These are phyloP conservation scores for Leptinotarsa juncta DNA, from an alignment of 2,888 invertebrate species.

Conservation along the genomic window DNA sequence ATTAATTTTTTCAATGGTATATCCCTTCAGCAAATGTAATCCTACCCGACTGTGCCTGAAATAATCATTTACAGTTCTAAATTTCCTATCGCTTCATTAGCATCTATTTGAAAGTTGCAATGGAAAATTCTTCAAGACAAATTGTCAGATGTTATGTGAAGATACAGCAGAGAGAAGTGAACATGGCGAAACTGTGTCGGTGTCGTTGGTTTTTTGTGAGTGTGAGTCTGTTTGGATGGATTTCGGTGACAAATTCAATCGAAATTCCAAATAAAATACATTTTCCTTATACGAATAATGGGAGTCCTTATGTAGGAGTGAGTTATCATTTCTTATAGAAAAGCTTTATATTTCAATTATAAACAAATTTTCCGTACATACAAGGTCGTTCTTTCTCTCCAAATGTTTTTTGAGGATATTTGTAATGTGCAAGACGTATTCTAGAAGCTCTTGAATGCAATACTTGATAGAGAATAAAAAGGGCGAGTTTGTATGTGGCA, in stretches of 20 bases:
- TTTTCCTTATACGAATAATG: constrained; percentile 21
- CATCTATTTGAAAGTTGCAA: constrained; percentile 4
- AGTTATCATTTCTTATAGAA: neutral
- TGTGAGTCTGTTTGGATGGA: neutral
- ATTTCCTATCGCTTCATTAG: constrained; percentile 2
- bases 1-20: neutral
- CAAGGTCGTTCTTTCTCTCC: no score
- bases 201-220: constrained; percentile 18
- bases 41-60: neutral
- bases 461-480: no score
- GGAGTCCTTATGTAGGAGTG: constrained; percentile 27
- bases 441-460: no score
- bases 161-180: neutral
- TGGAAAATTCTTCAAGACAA: neutral
- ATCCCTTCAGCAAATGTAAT: neutral
- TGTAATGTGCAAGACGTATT: no score
- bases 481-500: no score
- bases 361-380: no score
- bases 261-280: constrained; percentile 16
- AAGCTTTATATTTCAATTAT: neutral
- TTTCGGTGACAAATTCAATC: neutral
- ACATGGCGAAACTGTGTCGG: neutral
- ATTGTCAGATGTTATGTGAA: neutral
- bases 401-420: no score
- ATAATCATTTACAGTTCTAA: neutral